Evolutionary conservation across 2,888 invertebrate genomes (phyloP).

Genomic region (Allolobophora icterica): DNA sequence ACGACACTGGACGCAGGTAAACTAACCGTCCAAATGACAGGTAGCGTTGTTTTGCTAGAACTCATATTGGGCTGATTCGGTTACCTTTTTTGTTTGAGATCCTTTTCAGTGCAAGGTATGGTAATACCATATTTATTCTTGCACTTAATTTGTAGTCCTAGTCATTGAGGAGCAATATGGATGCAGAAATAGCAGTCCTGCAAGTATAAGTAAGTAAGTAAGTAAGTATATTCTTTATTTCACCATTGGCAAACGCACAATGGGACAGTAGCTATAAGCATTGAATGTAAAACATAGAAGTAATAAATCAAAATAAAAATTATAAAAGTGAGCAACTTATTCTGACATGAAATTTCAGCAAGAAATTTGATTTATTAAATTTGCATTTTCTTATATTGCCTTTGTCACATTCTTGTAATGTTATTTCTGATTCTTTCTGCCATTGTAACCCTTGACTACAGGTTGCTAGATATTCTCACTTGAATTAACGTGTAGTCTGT

Average conservation of each 20-base stretch:
- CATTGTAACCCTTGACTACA: neutral
- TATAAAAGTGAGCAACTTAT: no score
- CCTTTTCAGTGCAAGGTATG: neutral
- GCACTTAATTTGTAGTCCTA: neutral
- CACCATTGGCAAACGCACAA: no score
- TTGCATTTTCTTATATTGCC: neutral
- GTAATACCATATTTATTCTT: neutral
- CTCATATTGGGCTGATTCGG: neutral
- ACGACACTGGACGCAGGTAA: conserved; percentile 62
- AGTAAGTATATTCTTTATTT: no score
- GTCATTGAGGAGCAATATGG: no score
- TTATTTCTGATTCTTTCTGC: neutral
- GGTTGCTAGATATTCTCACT: neutral
- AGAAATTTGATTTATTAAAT: no score
- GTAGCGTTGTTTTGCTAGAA: neutral
- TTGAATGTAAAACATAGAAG: no score
- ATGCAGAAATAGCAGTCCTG: no score
- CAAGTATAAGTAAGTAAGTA: no score
- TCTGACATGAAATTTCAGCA: no score
- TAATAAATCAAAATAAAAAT: no score
- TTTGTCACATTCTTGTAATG: neutral
- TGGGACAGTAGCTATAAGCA: no score
- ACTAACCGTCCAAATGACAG: conserved; percentile 5
- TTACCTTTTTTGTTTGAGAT: neutral
- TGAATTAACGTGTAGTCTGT: neutral